Conservation (phyloP, 1,140 invertebrate species). For the Lepidostoma basale region DNA sequence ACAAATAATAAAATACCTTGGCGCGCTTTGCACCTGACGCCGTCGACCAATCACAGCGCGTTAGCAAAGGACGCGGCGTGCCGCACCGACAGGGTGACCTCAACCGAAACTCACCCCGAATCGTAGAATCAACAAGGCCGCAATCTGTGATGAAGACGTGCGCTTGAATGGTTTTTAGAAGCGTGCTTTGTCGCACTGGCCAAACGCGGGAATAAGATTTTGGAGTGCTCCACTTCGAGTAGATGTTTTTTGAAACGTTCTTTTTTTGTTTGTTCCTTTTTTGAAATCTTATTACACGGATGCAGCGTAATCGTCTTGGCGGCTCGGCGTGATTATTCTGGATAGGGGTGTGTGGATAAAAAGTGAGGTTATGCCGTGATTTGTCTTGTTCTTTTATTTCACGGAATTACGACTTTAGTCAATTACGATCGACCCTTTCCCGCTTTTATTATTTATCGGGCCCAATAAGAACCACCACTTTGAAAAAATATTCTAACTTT, state of each 20-base stretch:
- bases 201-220: too few relatives aligned
- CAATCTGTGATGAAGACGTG: too few relatives aligned
- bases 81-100: not conserved
- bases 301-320: conserved; percentile 32
- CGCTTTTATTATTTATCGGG: too few relatives aligned
- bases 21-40: conserved; percentile 44
- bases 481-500: too few relatives aligned
- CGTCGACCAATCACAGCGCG: conserved; percentile 41
- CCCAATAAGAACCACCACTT: too few relatives aligned
- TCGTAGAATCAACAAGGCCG: too few relatives aligned
- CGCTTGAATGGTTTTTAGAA: too few relatives aligned
- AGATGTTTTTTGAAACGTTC: not conserved
- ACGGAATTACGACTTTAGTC: not conserved
- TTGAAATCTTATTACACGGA: conserved; percentile 38
- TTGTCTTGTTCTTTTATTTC: not conserved
- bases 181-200: too few relatives aligned
- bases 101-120: not conserved
- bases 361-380: conserved; percentile 4
- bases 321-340: conserved; percentile 21
- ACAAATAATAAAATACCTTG: conserved; percentile 34
- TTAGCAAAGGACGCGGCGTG: too few relatives aligned
- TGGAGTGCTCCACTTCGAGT: not conserved
- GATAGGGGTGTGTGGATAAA: conserved; percentile 1
- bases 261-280: conserved; percentile 33
- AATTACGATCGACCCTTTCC: too few relatives aligned